phyloP scores from a whole-genome alignment of 2,113 vertebrate genomes.

The Camelus dromedarius region DNA sequence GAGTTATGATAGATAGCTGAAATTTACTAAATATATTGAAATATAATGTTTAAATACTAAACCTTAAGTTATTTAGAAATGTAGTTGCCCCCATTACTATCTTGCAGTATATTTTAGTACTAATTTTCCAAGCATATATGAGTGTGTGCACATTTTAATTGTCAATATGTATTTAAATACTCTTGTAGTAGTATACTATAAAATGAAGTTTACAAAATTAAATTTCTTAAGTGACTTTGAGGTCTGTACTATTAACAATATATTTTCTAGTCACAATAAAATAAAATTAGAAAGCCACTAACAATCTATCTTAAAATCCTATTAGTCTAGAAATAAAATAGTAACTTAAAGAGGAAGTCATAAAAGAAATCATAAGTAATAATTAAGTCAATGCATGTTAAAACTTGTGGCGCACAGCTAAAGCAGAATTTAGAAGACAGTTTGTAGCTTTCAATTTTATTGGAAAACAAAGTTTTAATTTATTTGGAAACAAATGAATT shows the following conservation, averaged over 20 bases:
- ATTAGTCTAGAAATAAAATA: neutral
- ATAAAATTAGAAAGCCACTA: neutral
- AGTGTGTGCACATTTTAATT: neutral
- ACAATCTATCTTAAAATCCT: neutral
- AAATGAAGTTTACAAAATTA: neutral
- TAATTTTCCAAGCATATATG: neutral
- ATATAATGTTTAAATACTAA: neutral
- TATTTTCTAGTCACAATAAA: neutral
- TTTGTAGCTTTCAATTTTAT: neutral
- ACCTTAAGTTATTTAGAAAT: neutral
- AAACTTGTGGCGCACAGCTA: neutral
- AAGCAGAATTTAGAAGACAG: neutral
- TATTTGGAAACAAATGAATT: neutral
- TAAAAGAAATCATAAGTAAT: neutral
- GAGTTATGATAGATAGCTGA: neutral
- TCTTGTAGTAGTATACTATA: neutral
- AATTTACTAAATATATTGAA: neutral
- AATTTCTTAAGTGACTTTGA: neutral
- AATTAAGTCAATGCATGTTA: neutral
- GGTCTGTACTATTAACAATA: neutral
- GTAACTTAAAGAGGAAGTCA: neutral
- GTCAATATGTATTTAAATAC: neutral
- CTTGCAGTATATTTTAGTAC: neutral
- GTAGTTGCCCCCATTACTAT: neutral
- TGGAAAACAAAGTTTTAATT: neutral